These are phyloP conservation scores for Lithobates sylvaticus DNA, from an alignment of 2,797 vertebrate species.

Conservation along the genomic window DNA sequence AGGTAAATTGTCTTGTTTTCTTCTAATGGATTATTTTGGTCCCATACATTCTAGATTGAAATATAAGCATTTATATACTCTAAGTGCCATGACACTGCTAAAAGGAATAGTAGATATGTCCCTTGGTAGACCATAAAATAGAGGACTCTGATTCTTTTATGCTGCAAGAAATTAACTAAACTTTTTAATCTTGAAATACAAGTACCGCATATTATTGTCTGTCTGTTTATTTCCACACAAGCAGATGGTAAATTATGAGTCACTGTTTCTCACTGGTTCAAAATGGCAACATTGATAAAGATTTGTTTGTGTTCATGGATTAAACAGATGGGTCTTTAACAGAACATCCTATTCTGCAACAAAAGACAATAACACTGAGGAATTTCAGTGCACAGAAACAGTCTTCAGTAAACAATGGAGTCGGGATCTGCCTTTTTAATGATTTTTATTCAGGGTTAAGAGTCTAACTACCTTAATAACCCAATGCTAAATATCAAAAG, in stretches of 20 bases:
- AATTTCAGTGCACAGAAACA: background rate
- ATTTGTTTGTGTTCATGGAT: conserved; percentile 2
- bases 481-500: background rate
- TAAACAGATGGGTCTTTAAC: conserved; percentile 14
- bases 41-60: too few species aligned
- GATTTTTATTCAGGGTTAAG: background rate
- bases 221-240: background rate
- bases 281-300: background rate
- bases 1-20: too few species aligned
- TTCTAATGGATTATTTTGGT: too few species aligned
- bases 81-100: too few species aligned
- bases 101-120: too few species aligned
- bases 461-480: background rate
- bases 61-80: too few species aligned
- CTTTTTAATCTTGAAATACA: background rate
- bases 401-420: background rate
- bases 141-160: too few species aligned
- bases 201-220: background rate
- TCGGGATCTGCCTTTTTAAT: background rate
- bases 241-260: conserved; percentile 19
- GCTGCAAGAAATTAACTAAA: too few species aligned
- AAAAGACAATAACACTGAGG: background rate
- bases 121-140: too few species aligned
- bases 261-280: background rate
- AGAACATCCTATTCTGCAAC: background rate